phyloP scores from a whole-genome alignment of 2,888 invertebrate genomes.

The Synergus itoensis region DNA sequence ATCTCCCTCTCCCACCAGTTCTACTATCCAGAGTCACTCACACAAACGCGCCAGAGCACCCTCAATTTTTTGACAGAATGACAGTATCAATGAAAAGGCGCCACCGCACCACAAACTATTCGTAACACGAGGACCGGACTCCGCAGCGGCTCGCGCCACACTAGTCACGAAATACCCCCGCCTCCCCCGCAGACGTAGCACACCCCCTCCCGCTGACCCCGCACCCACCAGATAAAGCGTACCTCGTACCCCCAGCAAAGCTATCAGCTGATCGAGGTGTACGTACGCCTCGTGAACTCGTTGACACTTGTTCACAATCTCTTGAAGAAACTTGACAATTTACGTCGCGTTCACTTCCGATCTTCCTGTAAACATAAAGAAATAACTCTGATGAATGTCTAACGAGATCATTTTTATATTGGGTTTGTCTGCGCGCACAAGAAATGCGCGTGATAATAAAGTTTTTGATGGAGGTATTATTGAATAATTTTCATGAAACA shows the following conservation, averaged over 20 bases:
- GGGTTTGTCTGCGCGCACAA: too few species aligned
- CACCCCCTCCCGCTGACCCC: constrained; percentile 51
- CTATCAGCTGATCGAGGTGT: constrained; percentile 48
- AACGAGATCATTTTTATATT: neutral
- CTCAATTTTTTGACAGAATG: constrained; percentile 11
- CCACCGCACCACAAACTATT: constrained; percentile 47
- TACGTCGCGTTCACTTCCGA: constrained; percentile 44
- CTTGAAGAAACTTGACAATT: constrained; percentile 17
- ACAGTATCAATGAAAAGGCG: constrained; percentile 13
- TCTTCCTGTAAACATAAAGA: constrained; percentile 41
- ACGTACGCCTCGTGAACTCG: constrained; percentile 44
- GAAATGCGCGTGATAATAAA: too few species aligned
- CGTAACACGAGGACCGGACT: constrained; percentile 62
- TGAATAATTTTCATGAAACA: too few species aligned
- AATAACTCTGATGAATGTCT: neutral
- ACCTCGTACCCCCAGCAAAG: constrained; percentile 51
- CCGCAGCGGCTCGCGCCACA: constrained; percentile 72
- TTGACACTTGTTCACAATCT: constrained; percentile 10
- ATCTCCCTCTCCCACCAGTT: constrained; percentile 13
- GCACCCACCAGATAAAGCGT: constrained; percentile 50
- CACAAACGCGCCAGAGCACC: constrained; percentile 38
- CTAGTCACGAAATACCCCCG: constrained; percentile 70
- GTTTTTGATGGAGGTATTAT: too few species aligned
- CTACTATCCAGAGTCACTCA: constrained; percentile 32
- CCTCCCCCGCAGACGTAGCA: constrained; percentile 58